Conservation (phyloP, 2,797 vertebrate genomes). For the Pseudochirops cupreus region DNA sequence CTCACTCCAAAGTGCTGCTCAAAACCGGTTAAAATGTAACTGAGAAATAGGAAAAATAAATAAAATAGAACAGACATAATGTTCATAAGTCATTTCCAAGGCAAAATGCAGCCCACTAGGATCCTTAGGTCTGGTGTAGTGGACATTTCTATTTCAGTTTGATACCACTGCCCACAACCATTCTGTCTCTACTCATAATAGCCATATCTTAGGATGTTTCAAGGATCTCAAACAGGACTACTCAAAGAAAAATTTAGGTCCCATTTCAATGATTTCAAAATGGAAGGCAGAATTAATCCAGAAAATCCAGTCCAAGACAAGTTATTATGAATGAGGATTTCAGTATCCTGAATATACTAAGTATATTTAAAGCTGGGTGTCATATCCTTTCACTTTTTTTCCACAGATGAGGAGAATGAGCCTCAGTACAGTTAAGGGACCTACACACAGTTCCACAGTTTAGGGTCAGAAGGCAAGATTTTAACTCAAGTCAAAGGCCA, state of each 20-base stretch:
- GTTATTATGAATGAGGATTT: background rate
- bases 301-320: background rate
- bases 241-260: slow-evolving; percentile 44
- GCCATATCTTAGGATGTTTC: background rate
- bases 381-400: background rate
- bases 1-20: background rate
- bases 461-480: background rate
- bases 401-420: background rate
- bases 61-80: background rate
- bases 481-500: background rate
- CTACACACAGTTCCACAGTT: background rate
- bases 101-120: background rate
- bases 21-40: background rate
- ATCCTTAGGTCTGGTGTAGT: background rate
- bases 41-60: background rate
- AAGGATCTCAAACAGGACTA: slow-evolving; percentile 16
- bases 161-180: background rate
- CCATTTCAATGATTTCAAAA: slow-evolving; percentile 54
- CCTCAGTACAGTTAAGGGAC: background rate
- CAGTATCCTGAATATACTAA: background rate
- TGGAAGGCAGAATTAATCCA: background rate
- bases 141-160: background rate
- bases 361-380: background rate
- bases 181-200: background rate
- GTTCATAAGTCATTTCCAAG: background rate